These are phyloP conservation scores for Platysternon megacephalum DNA, from an alignment of 2,113 vertebrate species.

Conservation along the genomic window DNA sequence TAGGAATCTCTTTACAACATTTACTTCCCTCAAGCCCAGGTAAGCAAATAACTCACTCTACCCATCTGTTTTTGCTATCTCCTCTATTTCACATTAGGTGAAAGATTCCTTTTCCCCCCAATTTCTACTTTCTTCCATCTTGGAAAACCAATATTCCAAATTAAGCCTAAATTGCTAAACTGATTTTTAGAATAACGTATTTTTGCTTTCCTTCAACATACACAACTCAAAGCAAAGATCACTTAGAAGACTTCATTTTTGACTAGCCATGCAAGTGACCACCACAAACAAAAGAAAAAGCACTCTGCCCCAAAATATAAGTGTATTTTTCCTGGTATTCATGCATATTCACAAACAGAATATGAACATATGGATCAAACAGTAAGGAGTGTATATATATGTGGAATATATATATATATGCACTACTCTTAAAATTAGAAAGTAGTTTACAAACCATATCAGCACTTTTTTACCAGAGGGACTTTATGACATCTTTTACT, in stretches of 20 bases:
- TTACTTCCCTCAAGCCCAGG: not conserved
- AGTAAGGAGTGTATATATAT: too few species aligned
- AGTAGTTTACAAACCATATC: not conserved
- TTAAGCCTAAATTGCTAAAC: not conserved
- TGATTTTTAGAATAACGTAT: not conserved
- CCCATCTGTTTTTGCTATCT: not conserved
- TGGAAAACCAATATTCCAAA: not conserved
- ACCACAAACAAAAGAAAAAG: too few species aligned
- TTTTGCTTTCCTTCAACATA: not conserved
- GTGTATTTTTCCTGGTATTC: not conserved
- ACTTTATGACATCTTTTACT: not conserved
- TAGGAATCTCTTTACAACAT: not conserved
- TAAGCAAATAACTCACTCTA: not conserved
- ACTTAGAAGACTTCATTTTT: too few species aligned
- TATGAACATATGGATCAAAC: rapidly evolving
- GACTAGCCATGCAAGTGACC: too few species aligned
- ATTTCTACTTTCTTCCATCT: not conserved
- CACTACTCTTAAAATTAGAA: not conserved
- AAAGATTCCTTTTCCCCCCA: not conserved
- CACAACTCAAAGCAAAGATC: not conserved
- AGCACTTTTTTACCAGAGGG: too few species aligned
- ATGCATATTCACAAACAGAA: not conserved
- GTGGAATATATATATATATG: too few species aligned
- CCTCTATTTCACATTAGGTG: not conserved
- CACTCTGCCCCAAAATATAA: not conserved